Percentiles rank a stretch among this genome's conserved stretches.
Evolutionary conservation across 2,888 invertebrate species (phyloP).

Genomic region (Nudaria mundana): DNA sequence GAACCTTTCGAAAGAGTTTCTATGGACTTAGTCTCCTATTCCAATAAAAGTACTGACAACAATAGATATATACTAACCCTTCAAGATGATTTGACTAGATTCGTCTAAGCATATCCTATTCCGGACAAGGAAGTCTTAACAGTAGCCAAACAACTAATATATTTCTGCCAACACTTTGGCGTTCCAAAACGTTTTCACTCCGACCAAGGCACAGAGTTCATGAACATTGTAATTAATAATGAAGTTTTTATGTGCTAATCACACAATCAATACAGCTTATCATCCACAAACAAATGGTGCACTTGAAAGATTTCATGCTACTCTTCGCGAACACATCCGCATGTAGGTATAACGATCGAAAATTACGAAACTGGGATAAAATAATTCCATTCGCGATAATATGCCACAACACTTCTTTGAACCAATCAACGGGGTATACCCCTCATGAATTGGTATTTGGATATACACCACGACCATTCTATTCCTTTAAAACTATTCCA

Average conservation of each 20-base stretch:
- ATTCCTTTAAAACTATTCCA: slow-evolving; percentile 22
- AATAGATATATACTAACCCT: slow-evolving; percentile 38
- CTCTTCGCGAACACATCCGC: slow-evolving; percentile 37
- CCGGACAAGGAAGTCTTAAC: slow-evolving; percentile 39
- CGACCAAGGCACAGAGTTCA: slow-evolving; percentile 41
- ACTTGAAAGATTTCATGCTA: slow-evolving; percentile 39
- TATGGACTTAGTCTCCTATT: slow-evolving; percentile 42
- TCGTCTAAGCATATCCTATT: slow-evolving; percentile 40
- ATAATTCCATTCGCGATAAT: slow-evolving; percentile 41
- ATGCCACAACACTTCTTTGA: slow-evolving; percentile 40
- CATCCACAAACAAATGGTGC: slow-evolving; percentile 41
- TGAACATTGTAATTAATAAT: slow-evolving; percentile 35
- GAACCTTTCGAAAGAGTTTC: slow-evolving; percentile 41
- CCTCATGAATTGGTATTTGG: slow-evolving; percentile 40
- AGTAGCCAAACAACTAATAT: slow-evolving; percentile 32
- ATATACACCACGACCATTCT: slow-evolving; percentile 35
- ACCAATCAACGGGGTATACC: slow-evolving; percentile 29
- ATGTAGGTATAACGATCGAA: slow-evolving; percentile 34
- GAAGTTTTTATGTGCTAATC: slow-evolving; percentile 35
- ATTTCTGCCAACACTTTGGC: slow-evolving; percentile 42
- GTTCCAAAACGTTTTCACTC: slow-evolving; percentile 41
- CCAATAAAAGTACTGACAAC: slow-evolving; percentile 31
- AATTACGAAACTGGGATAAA: slow-evolving; percentile 32
- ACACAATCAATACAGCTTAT: slow-evolving; percentile 37
- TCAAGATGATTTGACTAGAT: slow-evolving; percentile 40